Base-by-base conservation (phyloP, 2,888 invertebrate genomes). In the Tuta absoluta region DNA sequence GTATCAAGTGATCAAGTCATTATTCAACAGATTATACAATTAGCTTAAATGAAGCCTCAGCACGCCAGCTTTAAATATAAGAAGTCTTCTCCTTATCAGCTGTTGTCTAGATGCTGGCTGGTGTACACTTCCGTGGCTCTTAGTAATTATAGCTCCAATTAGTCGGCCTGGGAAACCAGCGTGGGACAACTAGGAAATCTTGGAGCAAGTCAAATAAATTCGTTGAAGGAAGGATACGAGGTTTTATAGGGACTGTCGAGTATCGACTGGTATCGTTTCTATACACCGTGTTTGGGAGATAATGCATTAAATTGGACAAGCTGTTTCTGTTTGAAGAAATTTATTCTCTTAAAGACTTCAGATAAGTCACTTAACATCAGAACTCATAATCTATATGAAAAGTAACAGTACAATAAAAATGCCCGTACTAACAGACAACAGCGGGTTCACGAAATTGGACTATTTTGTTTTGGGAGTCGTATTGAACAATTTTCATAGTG, bases 121-220 rank as follows among this genome's bases (percentile, higher is more conserved):
- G 38, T 4, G 10, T 17, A 28, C 10, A 41, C 66, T 70, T 70
- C 68, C 66, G 68, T 48, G 66, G 63, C 62, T 60, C 23, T 65
- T 41, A 62, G 64, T 23, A 66, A 68, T 69, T 68, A 68, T 24
- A 49, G 33, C 19, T 49, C 64, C 66, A 71, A 71, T 71, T 69
- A 68, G 63, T 45, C 64, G 66, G 67, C 67, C 69, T 71, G 71
- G 68, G 71, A 71, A 68, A 63, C 38, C 65, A 56, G 65, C 70
- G 68, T 69, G 70, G 67, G 70, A 70, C 53, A 23, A 19, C 38
- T n/a, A 60, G 23, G 23, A n/a, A 17, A 14, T 45, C n/a, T 14
- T 59, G 19, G n/a, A 41, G 28, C 28, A 23, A 33, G 56, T 56
- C 8, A 56, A 56, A 56, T 33, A n/a, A 56, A 56, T 8, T 11